Base-by-base conservation (phyloP, 2,113 vertebrate genomes). In the Hoplias malabaricus region DNA sequence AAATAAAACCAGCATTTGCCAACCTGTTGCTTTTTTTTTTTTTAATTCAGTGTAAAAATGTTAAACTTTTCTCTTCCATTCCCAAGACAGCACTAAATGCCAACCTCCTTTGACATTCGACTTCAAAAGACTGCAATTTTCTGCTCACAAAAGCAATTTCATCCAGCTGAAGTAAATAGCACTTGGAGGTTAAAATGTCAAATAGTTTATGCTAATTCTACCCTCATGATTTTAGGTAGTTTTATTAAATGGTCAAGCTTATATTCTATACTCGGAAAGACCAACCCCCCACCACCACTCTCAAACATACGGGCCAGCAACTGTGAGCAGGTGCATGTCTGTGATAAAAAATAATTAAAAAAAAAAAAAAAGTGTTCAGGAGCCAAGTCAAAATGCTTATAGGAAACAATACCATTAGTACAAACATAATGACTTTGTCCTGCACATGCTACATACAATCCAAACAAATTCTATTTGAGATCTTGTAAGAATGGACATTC, bases 141-240 rank as follows among this genome's bases (percentile, higher is more conserved):
- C 71, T 75, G 66, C 57, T 71, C 81, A 75, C 77, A 79, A 82
- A 79, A 76, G 68, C 67, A 67, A 65, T 79, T 65, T 75, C 66
- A 63, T 78, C 48, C 74, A 80, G 43, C 56, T 75, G 50, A 69
- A 43, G 43, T 74, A 75, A 68, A 70, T 68, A 65, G 43, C 70
- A 69, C 36, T 50, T 50, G 38, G 21, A 75, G 75, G 79, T 68
- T 73, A 75, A 80, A 80, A 78, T 78, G 82, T 66, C 79, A 84
- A 83, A 83, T 66, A 67, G 75, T 67, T 81, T 68, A 81, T 81
- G 71, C 42, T 69, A 71, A 84, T 78, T 69, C 59, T 38, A 75
- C 40, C 36, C 59, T 76, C 38, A 23, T 57, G 67, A 48, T 66
- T 76, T 56, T 62, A 12, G 14, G 33, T 59, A 46, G 69, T 27